Evolutionary conservation across 2,888 invertebrate species (phyloP).

Genomic region (Microctonus aethiopoides): DNA sequence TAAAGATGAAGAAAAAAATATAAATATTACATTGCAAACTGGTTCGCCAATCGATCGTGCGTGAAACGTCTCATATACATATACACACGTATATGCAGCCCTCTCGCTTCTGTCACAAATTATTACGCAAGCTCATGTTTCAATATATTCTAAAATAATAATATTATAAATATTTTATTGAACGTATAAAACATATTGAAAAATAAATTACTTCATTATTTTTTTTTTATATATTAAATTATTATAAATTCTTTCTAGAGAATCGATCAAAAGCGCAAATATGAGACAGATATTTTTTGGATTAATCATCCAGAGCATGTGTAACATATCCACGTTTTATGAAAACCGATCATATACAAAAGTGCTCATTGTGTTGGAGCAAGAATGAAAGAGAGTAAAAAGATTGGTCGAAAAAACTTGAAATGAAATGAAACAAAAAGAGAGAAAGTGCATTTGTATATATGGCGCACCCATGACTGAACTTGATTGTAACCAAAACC

Average conservation of each 20-base stretch:
- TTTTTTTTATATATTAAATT: too few relatives aligned
- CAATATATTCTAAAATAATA: slow-evolving; percentile 12
- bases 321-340: too few relatives aligned
- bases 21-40: slow-evolving; percentile 21
- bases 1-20: neutral
- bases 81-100: neutral
- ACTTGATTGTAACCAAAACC: slow-evolving; percentile 35
- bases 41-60: slow-evolving; percentile 27
- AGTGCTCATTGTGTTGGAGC: slow-evolving; percentile 48
- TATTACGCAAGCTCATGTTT: slow-evolving; percentile 27
- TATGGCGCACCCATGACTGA: slow-evolving; percentile 38
- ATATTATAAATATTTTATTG: slow-evolving; percentile 18
- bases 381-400: slow-evolving; percentile 17
- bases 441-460: slow-evolving; percentile 27
- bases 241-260: neutral
- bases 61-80: slow-evolving; percentile 5
- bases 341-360: slow-evolving; percentile 36
- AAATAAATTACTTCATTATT: too few relatives aligned
- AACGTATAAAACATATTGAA: too few relatives aligned
- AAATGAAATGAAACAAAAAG: slow-evolving; percentile 17
- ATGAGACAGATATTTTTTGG: neutral
- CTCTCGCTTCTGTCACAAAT: slow-evolving; percentile 21
- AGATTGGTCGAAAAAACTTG: neutral
- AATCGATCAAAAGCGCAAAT: neutral
- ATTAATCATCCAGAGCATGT: slow-evolving; percentile 32